Evolutionary conservation across 2,888 invertebrate species (phyloP), one percentile per base, ranked within the genome.

Genomic region (Callyntrura guangdongensis): DNA sequence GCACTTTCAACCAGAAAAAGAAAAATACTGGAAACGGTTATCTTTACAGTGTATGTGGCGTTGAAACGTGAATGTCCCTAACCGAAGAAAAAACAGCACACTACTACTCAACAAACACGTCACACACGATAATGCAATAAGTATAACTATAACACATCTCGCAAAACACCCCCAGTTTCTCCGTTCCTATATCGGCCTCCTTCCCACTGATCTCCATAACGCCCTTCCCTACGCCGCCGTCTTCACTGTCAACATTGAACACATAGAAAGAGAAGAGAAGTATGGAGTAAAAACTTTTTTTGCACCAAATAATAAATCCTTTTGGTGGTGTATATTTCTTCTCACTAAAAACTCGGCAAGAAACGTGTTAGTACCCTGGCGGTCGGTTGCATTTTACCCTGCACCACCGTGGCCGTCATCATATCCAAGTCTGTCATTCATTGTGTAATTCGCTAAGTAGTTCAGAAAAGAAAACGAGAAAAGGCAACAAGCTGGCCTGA

Each of bases 161-260:
- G 9, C 14, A 8, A n/a, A 77, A 49, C 49, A 49, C 20, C 17
- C 67, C 49, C 47, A 53, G 12, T 12, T n/a, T 12, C 49, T 49
- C 11, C 47, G 0, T 20, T 17, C 74, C 17, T 56, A 20, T 17
- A 72, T 69, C 84, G 27, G 61, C 49, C 12, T 61, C 74, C 25
- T 8, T 12, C 11, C 86, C 17, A 53, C 47, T 47, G 47, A 64
- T 77, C 61, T 86, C 59, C 22, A 25, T 36, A 81, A 61, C 53
- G 59, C n/a, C 22, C 72, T 61, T 79, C 12, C 67, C 36, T 77
- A 25, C 56, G 11, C n/a, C 20, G 45, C 47, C 64, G 53, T 67
- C 67, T 86, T 79, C 49, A 22, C 79, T 87, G 81, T 81, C 86
- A 87, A 56, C 86, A 53, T 22, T 25, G 53, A 11, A 1, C 12